These are phyloP conservation scores for Tineola bisselliella DNA, from an alignment of 2,888 invertebrate genomes.

Conservation along the genomic window DNA sequence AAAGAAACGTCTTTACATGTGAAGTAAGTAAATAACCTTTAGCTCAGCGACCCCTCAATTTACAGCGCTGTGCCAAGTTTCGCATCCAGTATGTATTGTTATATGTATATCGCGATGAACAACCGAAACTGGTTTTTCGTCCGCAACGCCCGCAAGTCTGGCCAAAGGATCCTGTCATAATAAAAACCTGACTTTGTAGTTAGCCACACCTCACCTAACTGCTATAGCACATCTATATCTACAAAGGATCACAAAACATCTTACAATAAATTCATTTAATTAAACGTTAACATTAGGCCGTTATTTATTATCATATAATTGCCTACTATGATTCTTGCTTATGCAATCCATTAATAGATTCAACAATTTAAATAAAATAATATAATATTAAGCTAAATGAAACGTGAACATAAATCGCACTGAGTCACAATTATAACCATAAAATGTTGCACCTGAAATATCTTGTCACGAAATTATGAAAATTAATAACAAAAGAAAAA, in stretches of 20 bases:
- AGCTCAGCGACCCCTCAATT: conserved; percentile 3
- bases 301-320: not conserved
- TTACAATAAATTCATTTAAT: not conserved
- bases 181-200: conserved; percentile 13
- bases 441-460: too few species aligned
- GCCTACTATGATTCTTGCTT: not conserved
- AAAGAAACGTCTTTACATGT: not conserved
- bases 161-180: conserved; percentile 18
- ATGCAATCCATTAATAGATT: not conserved
- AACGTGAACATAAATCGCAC: not conserved
- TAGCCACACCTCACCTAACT: conserved; percentile 5
- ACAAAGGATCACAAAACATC: not conserved
- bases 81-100: conserved; percentile 7
- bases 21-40: conserved; percentile 1
- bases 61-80: not conserved
- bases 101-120: not conserved
- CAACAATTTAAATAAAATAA: not conserved
- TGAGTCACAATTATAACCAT: not conserved
- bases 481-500: too few species aligned
- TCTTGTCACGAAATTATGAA: too few species aligned
- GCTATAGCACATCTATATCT: not conserved
- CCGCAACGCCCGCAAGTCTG: conserved; percentile 57
- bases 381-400: not conserved
- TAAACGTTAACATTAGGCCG: not conserved
- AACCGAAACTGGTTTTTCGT: conserved; percentile 42